Conservation (phyloP, 2,888 invertebrate species). For the Leucophenga montana region DNA sequence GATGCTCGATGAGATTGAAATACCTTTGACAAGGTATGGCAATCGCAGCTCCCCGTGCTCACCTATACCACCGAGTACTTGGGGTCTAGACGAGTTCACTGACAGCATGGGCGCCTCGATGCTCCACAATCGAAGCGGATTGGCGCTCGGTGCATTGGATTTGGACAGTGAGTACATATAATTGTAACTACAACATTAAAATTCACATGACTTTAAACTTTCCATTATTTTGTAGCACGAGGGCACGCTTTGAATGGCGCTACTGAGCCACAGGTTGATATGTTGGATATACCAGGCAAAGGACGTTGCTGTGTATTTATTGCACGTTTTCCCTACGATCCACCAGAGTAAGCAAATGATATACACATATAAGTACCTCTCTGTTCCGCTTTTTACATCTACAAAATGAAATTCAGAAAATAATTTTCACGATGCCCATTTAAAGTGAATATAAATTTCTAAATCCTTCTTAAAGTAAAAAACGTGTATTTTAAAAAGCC, state of each 20-base stretch:
- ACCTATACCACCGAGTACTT: slow-evolving; percentile 77
- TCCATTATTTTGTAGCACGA: slow-evolving; percentile 61
- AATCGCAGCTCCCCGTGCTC: slow-evolving; percentile 79
- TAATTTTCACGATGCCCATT: too few relatives aligned
- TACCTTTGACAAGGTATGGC: slow-evolving; percentile 78
- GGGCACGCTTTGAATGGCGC: slow-evolving; percentile 76
- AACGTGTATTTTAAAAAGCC: too few relatives aligned
- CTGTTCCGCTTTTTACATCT: background rate
- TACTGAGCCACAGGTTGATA: slow-evolving; percentile 86
- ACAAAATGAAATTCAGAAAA: background rate
- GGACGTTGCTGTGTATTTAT: slow-evolving; percentile 95
- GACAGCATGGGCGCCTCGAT: slow-evolving; percentile 77
- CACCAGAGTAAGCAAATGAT: slow-evolving; percentile 76
- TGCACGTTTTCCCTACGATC: slow-evolving; percentile 85
- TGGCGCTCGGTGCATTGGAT: slow-evolving; percentile 74
- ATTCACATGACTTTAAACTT: background rate
- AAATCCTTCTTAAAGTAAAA: too few relatives aligned
- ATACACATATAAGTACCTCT: background rate
- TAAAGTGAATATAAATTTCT: too few relatives aligned
- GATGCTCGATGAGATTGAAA: slow-evolving; percentile 82
- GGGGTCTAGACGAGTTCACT: slow-evolving; percentile 79
- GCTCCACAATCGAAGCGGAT: slow-evolving; percentile 77
- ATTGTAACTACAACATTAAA: background rate
- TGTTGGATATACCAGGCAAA: slow-evolving; percentile 95
- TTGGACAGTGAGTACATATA: slow-evolving; percentile 68